Evolutionary conservation across 2,797 vertebrate species (phyloP), one percentile per base, ranked within the genome.

Genomic region (Coilia nasus): DNA sequence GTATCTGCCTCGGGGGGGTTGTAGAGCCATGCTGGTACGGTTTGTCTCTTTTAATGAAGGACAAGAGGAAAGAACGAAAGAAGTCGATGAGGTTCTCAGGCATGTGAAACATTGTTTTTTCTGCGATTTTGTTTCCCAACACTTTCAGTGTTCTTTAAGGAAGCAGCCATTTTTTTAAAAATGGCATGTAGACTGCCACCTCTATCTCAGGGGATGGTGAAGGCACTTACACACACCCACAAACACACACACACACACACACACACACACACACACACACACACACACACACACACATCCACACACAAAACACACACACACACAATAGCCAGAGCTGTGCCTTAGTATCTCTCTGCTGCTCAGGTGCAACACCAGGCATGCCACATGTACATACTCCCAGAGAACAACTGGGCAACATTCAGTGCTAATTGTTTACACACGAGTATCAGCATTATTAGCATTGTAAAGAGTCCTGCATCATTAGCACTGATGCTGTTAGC

Each of bases 21-120:
- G 19, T 41, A 9, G 17, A 41, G 71, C 71, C 35, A 44, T 78
- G 71, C 35, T 78, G 71, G 17, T 78, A 19, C 17, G 19, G 71
- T 21, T 44, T 78, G 71, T 78, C 71, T 19, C 71, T 78, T 78
- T 78, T 19, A 78, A 78, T 78, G 71, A 78, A 78, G 71, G 71
- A 78, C 71, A 31, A 78, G 71, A 44, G 35, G 50, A 54, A 21
- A 35, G 67, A 9, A 10, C 28, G 9, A 21, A 31, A 67, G 15
- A 71, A 6, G 71, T 60, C 50, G 50, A 14, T 54, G 50, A 54
- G 50, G 7, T 78, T 78, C 71, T 78, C 71, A 78, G 71, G 71
- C 71, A 78, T 19, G 31, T 44, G 71, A 19, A n/a, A 44, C 71
- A 44, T 41, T 17, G 28, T 31, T 35, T 3, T 59, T 31, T 35